Evolutionary conservation across 2,113 vertebrate species (phyloP), one percentile per base, ranked within the genome.

Genomic region (Rissa tridactyla): DNA sequence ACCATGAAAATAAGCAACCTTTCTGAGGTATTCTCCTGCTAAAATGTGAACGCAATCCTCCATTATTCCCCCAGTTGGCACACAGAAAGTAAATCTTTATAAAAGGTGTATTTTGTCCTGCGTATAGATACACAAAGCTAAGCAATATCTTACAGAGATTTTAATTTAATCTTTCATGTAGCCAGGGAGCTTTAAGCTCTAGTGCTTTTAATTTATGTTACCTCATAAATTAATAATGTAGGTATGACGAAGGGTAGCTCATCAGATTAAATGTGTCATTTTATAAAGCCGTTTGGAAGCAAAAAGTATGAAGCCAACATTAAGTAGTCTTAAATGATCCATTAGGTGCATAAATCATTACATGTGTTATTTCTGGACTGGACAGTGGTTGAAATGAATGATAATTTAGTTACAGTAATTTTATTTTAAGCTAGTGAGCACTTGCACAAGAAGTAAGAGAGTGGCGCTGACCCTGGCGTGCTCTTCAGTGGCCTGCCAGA

Each of bases 201-300:
- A 73, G 83, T 51, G 85, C 94, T 96, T 97, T 98, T 97, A 91
- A 97, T 98, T 98, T 97, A 88, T 40, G 66, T 92, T 96, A 88
- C 64, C 73, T 84, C 88, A 90, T 95, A 95, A 97, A 98, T 97
- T 92, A 97, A 97, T 97, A 97, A 98, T 51, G 36, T 66, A 94
- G 66, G 66, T 62, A 91, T 29, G 88, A 96, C 6, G 4, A 81
- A 97, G 73, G 73, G 81, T 57, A 92, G 76, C 85, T 96, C 93
- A 96, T 94, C 97, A 94, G 87, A 94, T 36, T 38, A 89, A 96
- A 85, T 83, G 92, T 52, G 77, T 92, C 77, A 83, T 92, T 93
- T 96, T 94, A 78, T 57, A 89, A 87, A 91, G 73, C 54, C 75
- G 79, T 94, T 95, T 65, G 82, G 94, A 97, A 79, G 84, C 71